Evolutionary conservation across 2,888 invertebrate species (phyloP), one percentile per base, ranked within the genome.

Genomic region (Diachrysia chrysitis): DNA sequence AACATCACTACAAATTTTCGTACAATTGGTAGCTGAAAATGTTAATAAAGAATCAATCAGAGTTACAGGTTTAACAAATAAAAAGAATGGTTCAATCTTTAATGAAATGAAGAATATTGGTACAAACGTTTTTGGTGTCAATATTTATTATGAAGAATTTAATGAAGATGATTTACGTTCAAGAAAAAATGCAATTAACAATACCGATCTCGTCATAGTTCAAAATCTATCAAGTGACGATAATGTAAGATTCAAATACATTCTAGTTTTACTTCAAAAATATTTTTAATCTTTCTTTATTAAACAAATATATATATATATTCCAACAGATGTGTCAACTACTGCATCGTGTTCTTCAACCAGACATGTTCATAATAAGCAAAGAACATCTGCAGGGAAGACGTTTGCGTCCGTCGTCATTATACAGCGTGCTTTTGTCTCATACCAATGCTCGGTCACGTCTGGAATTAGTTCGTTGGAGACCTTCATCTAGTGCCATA

Each of bases 1-100:
- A 9, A 66, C 79, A 35, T 77, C 83, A 14, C 35, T 85, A n/a
- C 69, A 71, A 59, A 63, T 83, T 54, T 83, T 79, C 51, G 35
- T 83, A n/a, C 87, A 87, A 85, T 81, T 85, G 7, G 79, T 87
- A n/a, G 78, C 81, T 21, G 86, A 87, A 76, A 87, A 87, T 66
- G 51, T 81, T 1, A 81, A 78, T 37, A 84, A 81, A 61, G 66
- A 77, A 14, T 42, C 48, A 0, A 67, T 86, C 1, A 81, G 77
- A n/a, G 67, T 82, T 14, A 48, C 83, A 55, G 83, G 76, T 42
- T 66, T 86, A 51, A 66, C 59, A 25, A 58, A 75, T 46, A 14
- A 56, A 53, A 35, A n/a, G 6, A 51, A 72, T 10, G 67, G 48
- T 1, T 55, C 61, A 42, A 51, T 84, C 37, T 81, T 79, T 53